phyloP scores from a whole-genome alignment of 2,797 vertebrate genomes.

The Halcyon leucocephala region DNA sequence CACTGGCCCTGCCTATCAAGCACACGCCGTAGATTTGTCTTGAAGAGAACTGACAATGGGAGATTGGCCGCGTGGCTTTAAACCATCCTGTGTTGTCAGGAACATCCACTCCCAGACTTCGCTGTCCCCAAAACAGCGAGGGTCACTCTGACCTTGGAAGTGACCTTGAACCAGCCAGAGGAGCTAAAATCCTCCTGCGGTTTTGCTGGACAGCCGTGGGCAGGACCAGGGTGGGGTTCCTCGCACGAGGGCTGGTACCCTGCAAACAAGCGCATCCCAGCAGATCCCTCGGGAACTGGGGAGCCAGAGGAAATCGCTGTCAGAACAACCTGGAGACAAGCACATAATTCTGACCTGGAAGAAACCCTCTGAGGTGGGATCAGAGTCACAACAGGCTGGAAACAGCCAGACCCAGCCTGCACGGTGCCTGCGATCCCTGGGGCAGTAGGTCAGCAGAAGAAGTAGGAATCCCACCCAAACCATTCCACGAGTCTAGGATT shows the following conservation, averaged over 20 bases:
- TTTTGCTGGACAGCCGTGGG: neutral
- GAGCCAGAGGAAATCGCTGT: neutral
- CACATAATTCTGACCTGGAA: neutral
- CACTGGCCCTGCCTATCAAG: neutral
- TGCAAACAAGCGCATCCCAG: fast-evolving
- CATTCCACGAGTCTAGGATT: neutral
- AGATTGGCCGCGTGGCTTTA: neutral
- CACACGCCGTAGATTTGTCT: fast-evolving
- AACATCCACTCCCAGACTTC: neutral
- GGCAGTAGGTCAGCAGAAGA: neutral
- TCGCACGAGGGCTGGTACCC: fast-evolving
- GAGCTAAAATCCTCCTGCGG: neutral
- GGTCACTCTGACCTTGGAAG: neutral
- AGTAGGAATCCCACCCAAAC: neutral
- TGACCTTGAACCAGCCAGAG: neutral
- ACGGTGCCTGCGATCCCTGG: fast-evolving
- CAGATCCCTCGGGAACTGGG: neutral
- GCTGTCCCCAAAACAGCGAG: neutral
- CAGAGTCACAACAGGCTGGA: neutral
- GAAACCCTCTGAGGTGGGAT: too few relatives aligned
- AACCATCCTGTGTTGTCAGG: neutral
- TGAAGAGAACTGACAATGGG: neutral
- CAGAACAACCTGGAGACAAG: neutral
- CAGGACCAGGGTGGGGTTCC: neutral
- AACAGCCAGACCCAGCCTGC: neutral